These are phyloP conservation scores for Ctenodactylus gundi DNA, from an alignment of 2,113 vertebrate genomes.

Conservation along the genomic window DNA sequence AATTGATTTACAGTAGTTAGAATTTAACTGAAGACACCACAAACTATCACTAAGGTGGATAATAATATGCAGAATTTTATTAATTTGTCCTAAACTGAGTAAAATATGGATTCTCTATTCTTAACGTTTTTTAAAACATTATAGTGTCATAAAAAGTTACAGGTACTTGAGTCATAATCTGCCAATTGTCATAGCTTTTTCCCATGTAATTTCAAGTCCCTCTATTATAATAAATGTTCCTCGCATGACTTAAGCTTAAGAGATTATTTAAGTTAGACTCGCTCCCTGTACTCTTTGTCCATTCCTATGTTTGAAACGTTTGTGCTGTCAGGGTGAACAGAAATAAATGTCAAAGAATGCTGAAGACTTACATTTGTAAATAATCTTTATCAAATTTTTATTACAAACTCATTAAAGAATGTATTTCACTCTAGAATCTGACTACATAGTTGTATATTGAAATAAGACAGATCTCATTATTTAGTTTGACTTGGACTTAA, in stretches of 20 bases:
- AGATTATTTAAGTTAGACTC: conserved; percentile 60
- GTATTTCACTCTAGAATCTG: conserved; percentile 41
- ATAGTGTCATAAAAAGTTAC: conserved; percentile 58
- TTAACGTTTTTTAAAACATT: conserved; percentile 50
- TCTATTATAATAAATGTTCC: conserved; percentile 68
- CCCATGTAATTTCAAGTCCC: conserved; percentile 70
- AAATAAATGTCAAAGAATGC: conserved; percentile 62
- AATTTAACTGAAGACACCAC: conserved; percentile 63
- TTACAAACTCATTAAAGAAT: conserved; percentile 33
- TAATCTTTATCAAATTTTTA: neutral
- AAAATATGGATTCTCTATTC: conserved; percentile 49
- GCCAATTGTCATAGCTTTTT: conserved; percentile 71
- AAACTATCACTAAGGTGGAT: conserved; percentile 71
- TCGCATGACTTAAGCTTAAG: conserved; percentile 68
- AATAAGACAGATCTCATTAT: neutral
- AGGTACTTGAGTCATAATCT: conserved; percentile 68
- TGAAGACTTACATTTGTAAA: neutral
- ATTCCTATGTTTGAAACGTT: conserved; percentile 68
- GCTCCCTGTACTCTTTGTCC: conserved; percentile 55
- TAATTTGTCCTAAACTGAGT: conserved; percentile 37
- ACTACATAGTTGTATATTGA: neutral
- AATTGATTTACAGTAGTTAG: conserved; percentile 77
- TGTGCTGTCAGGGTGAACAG: conserved; percentile 27
- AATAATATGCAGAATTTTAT: conserved; percentile 74
- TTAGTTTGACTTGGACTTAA: conserved; percentile 8